A percentile compares a stretch with the other conserved stretches of the same genome.
Conservation (phyloP, 2,113 vertebrate species). For the Channa argus region DNA sequence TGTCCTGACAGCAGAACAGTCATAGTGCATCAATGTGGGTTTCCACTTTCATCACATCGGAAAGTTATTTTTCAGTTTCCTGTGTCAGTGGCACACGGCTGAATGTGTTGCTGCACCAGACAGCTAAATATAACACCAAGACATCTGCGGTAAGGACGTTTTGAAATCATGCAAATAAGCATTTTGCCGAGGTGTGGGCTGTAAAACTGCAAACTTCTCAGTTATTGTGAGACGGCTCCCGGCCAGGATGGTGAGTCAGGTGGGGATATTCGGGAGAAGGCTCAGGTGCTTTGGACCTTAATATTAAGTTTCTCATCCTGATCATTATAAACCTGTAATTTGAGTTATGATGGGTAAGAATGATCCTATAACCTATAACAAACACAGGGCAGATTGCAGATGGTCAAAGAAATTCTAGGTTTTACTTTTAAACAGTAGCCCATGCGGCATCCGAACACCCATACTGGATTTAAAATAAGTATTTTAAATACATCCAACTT, state of each 20-base stretch:
- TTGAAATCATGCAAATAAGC: constrained; percentile 61
- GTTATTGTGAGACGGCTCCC: constrained; percentile 23
- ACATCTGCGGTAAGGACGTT: constrained; percentile 55
- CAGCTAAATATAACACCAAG: constrained; percentile 65
- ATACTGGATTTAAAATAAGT: not conserved
- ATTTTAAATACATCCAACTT: constrained; percentile 12
- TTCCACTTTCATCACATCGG: constrained; percentile 47
- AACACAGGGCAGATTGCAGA: constrained; percentile 36
- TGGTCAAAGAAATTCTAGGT: constrained; percentile 37
- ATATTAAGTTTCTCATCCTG: constrained; percentile 48
- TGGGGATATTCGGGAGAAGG: constrained; percentile 3
- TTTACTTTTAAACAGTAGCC: constrained; percentile 24
- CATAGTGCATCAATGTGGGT: constrained; percentile 14
- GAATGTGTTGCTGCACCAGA: constrained; percentile 50
- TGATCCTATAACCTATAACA: constrained; percentile 28
- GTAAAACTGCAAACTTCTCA: constrained; percentile 42
- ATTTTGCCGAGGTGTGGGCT: constrained; percentile 43
- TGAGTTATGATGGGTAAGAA: constrained; percentile 40
- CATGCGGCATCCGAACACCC: too few species aligned
- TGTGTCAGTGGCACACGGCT: constrained; percentile 26
- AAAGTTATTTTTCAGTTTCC: constrained; percentile 51
- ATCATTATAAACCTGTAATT: constrained; percentile 57
- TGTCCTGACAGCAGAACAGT: not conserved
- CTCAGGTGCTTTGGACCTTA: constrained; percentile 30
- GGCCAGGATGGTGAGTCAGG: constrained; percentile 34